These are phyloP conservation scores for Rhagologus leucostigma DNA, from an alignment of 2,113 vertebrate genomes.

Conservation along the genomic window DNA sequence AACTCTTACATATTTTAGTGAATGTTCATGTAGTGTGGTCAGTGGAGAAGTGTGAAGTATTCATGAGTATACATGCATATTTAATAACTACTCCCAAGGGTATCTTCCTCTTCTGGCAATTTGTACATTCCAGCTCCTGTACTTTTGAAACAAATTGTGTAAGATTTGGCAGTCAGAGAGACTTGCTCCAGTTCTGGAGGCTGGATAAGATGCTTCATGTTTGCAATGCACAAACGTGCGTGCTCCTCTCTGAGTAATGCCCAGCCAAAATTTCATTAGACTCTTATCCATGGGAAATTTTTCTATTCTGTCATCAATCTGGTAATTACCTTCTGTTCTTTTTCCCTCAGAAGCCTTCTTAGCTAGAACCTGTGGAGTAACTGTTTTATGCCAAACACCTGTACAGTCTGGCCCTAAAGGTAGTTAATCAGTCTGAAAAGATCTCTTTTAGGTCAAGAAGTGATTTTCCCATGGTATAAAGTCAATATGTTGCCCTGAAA, in stretches of 20 bases:
- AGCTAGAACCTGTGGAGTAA: background rate
- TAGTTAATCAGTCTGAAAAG: background rate
- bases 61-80: constrained; percentile 29
- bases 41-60: constrained; percentile 41
- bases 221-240: background rate
- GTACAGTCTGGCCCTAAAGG: background rate
- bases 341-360: background rate
- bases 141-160: constrained; percentile 1
- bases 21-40: constrained; percentile 34
- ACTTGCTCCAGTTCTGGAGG: background rate
- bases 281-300: background rate
- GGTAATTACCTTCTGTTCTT: background rate
- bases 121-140: background rate
- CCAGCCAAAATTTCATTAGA: background rate
- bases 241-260: fast-evolving
- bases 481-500: background rate
- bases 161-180: background rate
- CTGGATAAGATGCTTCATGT: background rate
- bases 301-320: background rate
- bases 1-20: constrained; percentile 40
- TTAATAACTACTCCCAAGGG: constrained; percentile 7
- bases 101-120: background rate
- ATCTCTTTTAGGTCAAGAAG: background rate
- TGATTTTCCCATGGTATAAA: background rate
- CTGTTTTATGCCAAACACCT: constrained; percentile 1